These are phyloP conservation scores for Mythimna ferrago DNA, from an alignment of 2,888 invertebrate species.

Conservation along the genomic window DNA sequence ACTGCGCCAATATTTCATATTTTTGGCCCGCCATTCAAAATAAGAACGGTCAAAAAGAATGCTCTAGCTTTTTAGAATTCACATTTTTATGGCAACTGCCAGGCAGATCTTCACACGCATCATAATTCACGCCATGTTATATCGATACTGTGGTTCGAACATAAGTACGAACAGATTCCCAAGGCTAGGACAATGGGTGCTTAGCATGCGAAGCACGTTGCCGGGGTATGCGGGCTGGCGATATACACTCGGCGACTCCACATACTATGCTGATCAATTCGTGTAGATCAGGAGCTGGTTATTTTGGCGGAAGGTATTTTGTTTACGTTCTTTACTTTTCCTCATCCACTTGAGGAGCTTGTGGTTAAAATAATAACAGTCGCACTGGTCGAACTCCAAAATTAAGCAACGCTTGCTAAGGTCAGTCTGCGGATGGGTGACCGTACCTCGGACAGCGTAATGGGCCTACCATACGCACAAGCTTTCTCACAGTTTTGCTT, in stretches of 20 bases:
- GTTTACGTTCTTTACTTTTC: neutral
- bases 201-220: conserved; percentile 73
- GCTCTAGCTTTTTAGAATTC: neutral
- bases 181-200: conserved; percentile 66
- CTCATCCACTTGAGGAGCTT: too few relatives aligned
- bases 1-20: neutral
- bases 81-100: conserved; percentile 20
- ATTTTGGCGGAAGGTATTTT: neutral
- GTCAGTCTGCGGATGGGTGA: too few relatives aligned
- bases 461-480: too few relatives aligned
- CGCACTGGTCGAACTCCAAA: too few relatives aligned
- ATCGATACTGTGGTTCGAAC: conserved; percentile 51
- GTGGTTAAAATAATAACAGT: too few relatives aligned
- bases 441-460: too few relatives aligned
- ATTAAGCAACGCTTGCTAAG: too few relatives aligned
- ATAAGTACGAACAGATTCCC: conserved; percentile 71
- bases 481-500: too few relatives aligned
- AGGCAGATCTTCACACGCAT: conserved; percentile 43
- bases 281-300: conserved; percentile 21
- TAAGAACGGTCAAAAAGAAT: neutral
- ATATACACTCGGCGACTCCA: conserved; percentile 44
- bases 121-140: conserved; percentile 61
- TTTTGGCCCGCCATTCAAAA: neutral
- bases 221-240: conserved; percentile 58
- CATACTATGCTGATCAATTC: conserved; percentile 50